phyloP scores from a whole-genome alignment of 2,888 invertebrate species.

The Steromphala cineraria region DNA sequence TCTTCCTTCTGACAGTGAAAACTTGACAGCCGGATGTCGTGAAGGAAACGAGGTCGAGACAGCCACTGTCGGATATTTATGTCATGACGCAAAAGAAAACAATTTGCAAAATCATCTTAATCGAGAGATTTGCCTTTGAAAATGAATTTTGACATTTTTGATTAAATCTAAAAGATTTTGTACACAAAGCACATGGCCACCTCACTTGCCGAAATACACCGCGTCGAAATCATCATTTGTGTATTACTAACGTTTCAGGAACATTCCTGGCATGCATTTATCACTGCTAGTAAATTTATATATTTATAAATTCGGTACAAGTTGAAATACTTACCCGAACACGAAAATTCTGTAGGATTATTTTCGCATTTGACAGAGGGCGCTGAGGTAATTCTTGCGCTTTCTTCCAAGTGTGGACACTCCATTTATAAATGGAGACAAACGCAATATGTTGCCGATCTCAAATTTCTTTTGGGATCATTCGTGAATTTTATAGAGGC shows the following conservation, averaged over 20 bases:
- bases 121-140: no score
- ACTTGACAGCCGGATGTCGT: conserved; percentile 16
- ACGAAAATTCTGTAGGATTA: conserved; percentile 55
- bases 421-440: conserved; percentile 61
- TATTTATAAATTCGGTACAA: neutral
- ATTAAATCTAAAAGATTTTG: neutral
- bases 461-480: neutral
- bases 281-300: neutral
- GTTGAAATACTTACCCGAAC: conserved; percentile 57
- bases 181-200: conserved; percentile 23
- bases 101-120: no score
- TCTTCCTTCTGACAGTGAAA: neutral
- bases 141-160: no score
- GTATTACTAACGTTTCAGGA: neutral
- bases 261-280: neutral
- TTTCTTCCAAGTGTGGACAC: conserved; percentile 74
- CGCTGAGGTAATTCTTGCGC: conserved; percentile 65
- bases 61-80: no score
- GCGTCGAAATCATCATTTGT: neutral
- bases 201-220: neutral
- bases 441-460: neutral
- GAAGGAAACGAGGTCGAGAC: neutral
- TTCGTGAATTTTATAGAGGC: conserved; percentile 9
- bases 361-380: conserved; percentile 63
- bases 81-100: no score